Base-by-base conservation (phyloP, 2,888 invertebrate genomes). In the Corythucha ciliata region DNA sequence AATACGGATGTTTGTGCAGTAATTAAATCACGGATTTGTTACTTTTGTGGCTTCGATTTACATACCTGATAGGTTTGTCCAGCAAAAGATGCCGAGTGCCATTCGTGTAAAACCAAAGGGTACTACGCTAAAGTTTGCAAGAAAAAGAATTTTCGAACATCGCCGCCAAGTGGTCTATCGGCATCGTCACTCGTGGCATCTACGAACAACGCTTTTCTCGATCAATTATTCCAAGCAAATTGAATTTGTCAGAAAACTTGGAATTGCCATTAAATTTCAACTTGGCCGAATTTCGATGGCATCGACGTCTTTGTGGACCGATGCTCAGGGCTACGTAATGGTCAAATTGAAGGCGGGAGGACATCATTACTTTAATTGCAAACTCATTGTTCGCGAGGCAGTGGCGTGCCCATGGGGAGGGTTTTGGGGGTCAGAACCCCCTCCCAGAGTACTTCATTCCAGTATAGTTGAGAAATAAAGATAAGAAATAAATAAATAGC, bases 291-390 rank as follows among this genome's bases (percentile, higher is more conserved):
- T 40, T 7, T 40, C 21, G 6, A 40, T 40, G 40, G 40, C 40
- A 10, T 40, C 40, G 20, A 18, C 40, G 7, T 40, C 40, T 24
- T 8, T 40, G 7, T 40, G 40, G 21, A 40, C 40, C 40, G 22
- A 40, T 10, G 7, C 14, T n/a, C 7, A 18, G 7, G 40, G 40
- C 5, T 20, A 40, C 16, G 14, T 40, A 5, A 7, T 18, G 7
- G 40, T 40, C 7, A 7, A 36, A 14, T 14, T 36, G 16, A 36
- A 36, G 14, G 22, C 22, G 12, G 21, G n/a, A 21, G 40, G 22
- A 20, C 51, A 51, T 26, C 21, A 34, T 4, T 50, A 50, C 32
- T 14, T 26, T 20, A 50, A 34, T 18, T 36, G 25, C n/a, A n/a
- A n/a, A n/a, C n/a, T n/a, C n/a, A n/a, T n/a, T n/a, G n/a, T n/a